phyloP scores from a whole-genome alignment of 35 echinoderm and acorn worm genomes.

The Ptychodera flava region DNA sequence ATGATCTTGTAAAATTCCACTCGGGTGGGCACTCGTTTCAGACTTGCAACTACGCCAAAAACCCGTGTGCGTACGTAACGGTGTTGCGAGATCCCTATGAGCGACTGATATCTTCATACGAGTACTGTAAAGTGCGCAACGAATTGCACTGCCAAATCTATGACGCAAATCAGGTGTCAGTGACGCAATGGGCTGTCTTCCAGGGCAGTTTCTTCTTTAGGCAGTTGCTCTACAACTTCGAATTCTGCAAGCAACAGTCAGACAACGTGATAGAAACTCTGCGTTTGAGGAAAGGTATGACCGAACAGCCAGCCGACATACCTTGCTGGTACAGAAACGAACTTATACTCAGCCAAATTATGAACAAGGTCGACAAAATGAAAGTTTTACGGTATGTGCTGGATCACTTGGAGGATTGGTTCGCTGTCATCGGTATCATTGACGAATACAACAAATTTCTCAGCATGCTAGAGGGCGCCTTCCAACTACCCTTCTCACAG shows the following conservation, averaged over 20 bases:
- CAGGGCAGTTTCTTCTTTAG: neutral
- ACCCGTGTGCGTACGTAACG: neutral
- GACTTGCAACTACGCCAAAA: neutral
- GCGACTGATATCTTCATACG: neutral
- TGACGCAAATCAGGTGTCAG: neutral
- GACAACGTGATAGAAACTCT: neutral
- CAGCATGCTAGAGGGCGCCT: neutral
- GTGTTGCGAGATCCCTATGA: neutral
- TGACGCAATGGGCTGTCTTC: neutral
- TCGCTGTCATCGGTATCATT: neutral
- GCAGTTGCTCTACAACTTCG: neutral
- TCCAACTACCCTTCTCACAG: neutral
- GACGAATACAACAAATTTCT: neutral
- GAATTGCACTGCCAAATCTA: neutral
- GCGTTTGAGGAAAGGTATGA: neutral
- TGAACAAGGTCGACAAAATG: neutral
- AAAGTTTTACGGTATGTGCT: neutral
- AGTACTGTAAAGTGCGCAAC: neutral
- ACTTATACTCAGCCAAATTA: neutral
- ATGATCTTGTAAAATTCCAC: neutral
- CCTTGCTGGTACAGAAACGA: neutral
- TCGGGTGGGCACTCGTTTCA: neutral
- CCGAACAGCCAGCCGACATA: neutral
- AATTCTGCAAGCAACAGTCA: neutral
- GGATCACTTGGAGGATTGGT: neutral